phyloP scores from a whole-genome alignment of 1,140 invertebrate species.

The Anastrepha obliqua region DNA sequence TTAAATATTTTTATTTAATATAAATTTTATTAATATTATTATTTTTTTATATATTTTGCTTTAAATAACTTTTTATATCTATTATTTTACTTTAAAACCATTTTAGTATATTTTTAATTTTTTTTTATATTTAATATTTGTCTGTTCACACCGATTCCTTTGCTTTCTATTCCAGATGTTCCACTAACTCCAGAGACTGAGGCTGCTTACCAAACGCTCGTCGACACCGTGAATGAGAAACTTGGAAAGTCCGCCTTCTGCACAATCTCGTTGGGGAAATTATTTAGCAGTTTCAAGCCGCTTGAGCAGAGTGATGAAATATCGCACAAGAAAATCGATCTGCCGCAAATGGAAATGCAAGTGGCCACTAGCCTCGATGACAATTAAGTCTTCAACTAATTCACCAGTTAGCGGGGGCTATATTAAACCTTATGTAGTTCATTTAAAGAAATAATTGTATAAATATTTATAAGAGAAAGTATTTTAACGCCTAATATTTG shows the following conservation, averaged over 20 bases:
- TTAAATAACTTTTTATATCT: too few species aligned
- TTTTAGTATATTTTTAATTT: too few species aligned
- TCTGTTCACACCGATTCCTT: background rate
- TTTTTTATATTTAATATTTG: too few species aligned
- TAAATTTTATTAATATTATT: too few species aligned
- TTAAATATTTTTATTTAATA: too few species aligned
- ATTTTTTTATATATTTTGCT: too few species aligned
- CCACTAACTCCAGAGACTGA: conserved; percentile 69
- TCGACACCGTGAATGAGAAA: conserved; percentile 74
- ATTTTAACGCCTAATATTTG: background rate
- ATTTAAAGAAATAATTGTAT: background rate
- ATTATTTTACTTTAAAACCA: too few species aligned
- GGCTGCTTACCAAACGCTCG: conserved; percentile 71
- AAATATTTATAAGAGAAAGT: conserved; percentile 7
- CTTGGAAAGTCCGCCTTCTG: conserved; percentile 72
- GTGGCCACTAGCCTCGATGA: conserved; percentile 55
- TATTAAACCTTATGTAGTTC: background rate
- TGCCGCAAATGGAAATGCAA: conserved; percentile 34
- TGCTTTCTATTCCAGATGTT: conserved; percentile 62
- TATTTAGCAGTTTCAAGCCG: conserved; percentile 55
- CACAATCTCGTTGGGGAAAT: conserved; percentile 66
- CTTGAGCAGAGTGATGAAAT: conserved; percentile 54
- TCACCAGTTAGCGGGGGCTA: background rate
- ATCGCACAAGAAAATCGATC: conserved; percentile 50
- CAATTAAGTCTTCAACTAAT: background rate